Percentiles rank a stretch among this genome's conserved stretches.
Evolutionary conservation across 2,797 vertebrate species (phyloP).

Genomic region (Propithecus deckenii): DNA sequence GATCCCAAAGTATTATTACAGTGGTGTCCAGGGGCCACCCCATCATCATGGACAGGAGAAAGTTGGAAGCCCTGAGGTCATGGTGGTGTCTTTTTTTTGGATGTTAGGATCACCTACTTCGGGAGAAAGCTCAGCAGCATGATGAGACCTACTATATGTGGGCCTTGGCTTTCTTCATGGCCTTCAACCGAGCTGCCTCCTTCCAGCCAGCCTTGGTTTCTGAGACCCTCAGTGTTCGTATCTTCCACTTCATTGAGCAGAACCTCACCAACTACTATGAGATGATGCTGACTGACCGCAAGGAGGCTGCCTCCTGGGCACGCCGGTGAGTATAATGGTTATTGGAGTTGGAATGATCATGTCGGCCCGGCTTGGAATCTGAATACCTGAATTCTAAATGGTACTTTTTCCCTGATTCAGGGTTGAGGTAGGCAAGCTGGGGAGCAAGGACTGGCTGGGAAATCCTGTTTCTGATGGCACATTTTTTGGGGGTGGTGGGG

Average conservation of each 20-base stretch:
- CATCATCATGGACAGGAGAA: neutral
- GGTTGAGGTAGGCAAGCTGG: neutral
- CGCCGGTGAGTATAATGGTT: constrained; percentile 86
- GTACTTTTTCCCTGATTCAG: neutral
- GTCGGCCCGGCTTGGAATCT: neutral
- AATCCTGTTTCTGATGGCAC: neutral
- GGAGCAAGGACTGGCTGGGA: neutral
- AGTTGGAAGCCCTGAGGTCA: neutral
- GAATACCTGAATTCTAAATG: neutral
- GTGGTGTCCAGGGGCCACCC: neutral
- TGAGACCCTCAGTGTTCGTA: constrained; percentile 93
- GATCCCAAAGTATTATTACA: neutral
- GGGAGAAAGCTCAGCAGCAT: constrained; percentile 94
- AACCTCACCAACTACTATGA: constrained; percentile 98
- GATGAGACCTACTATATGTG: constrained; percentile 98
- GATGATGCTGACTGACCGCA: constrained; percentile 95
- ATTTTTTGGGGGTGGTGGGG: neutral
- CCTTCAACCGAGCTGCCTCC: constrained; percentile 93
- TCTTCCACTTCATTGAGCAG: constrained; percentile 96
- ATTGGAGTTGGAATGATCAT: neutral
- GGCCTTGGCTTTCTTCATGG: constrained; percentile 98
- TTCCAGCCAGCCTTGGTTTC: constrained; percentile 95
- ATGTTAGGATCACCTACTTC: constrained; percentile 91
- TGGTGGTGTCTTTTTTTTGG: neutral
- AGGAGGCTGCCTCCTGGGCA: constrained; percentile 94